Conservation (phyloP, 2,888 invertebrate species). For the Perdita meconis region DNA sequence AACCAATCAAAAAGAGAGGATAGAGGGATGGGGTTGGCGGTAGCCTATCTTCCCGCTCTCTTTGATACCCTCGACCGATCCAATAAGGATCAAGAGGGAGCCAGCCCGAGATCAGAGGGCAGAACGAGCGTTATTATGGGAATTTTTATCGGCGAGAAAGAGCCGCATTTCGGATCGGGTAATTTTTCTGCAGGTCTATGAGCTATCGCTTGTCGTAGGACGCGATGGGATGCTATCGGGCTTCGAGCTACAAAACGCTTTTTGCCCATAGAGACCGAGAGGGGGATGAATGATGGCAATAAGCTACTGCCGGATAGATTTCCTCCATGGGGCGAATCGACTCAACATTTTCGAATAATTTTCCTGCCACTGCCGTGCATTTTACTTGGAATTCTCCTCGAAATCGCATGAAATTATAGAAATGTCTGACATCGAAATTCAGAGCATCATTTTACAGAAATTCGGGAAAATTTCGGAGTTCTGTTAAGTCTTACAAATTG, state of each 20-base stretch:
- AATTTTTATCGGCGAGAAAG: constrained; percentile 43
- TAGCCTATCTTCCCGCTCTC: constrained; percentile 42
- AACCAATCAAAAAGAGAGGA: constrained; percentile 33
- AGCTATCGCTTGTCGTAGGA: constrained; percentile 17
- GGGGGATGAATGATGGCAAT: background rate
- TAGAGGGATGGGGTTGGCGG: background rate
- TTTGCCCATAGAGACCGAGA: background rate
- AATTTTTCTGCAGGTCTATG: constrained; percentile 31
- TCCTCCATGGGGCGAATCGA: background rate
- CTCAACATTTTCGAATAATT: background rate
- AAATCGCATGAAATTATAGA: too few species aligned
- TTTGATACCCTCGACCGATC: constrained; percentile 53
- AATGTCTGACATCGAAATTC: too few species aligned
- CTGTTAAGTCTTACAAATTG: too few species aligned
- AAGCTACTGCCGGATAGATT: background rate
- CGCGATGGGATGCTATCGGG: constrained; percentile 10
- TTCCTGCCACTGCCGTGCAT: too few species aligned
- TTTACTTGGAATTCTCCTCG: too few species aligned
- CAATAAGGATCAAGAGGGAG: constrained; percentile 52
- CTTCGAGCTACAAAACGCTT: constrained; percentile 1
- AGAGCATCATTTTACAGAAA: too few species aligned
- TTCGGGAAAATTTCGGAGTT: too few species aligned
- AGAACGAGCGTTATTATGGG: constrained; percentile 46
- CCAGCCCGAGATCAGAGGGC: constrained; percentile 28
- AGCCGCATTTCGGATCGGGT: constrained; percentile 27